phyloP scores from a whole-genome alignment of 1,140 invertebrate genomes.

The Drosophila insularis region DNA sequence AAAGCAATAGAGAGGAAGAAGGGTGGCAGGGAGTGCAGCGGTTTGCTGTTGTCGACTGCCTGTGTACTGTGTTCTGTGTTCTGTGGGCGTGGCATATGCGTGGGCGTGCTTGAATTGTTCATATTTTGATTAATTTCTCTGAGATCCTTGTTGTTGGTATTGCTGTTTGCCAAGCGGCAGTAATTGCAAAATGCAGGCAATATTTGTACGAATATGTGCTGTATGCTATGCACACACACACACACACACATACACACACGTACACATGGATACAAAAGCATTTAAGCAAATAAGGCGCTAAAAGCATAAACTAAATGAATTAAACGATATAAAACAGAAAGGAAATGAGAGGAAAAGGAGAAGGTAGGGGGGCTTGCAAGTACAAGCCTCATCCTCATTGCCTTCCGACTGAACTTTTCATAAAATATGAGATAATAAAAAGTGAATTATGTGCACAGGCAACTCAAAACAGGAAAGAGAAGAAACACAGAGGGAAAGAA shows the following conservation, averaged over 20 bases:
- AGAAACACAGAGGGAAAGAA: background rate
- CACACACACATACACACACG: no score
- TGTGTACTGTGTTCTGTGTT: conserved; percentile 10
- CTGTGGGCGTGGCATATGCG: conserved; percentile 13
- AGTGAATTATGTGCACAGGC: conserved; percentile 69
- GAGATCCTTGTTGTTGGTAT: conserved; percentile 21
- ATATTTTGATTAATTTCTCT: conserved; percentile 61
- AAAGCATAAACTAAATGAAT: conserved; percentile 71
- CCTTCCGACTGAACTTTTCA: conserved; percentile 41
- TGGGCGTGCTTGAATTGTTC: conserved; percentile 51
- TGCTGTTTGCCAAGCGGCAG: conserved; percentile 28
- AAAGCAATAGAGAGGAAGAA: background rate
- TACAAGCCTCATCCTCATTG: background rate
- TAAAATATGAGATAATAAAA: conserved; percentile 78
- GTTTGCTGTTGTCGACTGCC: background rate
- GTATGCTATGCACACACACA: background rate
- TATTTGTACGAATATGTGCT: conserved; percentile 18
- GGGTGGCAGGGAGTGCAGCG: no score
- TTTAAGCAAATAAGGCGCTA: conserved; percentile 69
- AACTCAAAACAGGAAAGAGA: conserved; percentile 12
- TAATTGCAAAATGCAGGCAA: conserved; percentile 50
- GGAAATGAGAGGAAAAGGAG: background rate
- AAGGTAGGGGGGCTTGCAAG: background rate
- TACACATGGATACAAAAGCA: conserved; percentile 28
- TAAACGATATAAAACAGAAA: conserved; percentile 50